phyloP scores from a whole-genome alignment of 2,888 invertebrate species.

The Magallana nippona region DNA sequence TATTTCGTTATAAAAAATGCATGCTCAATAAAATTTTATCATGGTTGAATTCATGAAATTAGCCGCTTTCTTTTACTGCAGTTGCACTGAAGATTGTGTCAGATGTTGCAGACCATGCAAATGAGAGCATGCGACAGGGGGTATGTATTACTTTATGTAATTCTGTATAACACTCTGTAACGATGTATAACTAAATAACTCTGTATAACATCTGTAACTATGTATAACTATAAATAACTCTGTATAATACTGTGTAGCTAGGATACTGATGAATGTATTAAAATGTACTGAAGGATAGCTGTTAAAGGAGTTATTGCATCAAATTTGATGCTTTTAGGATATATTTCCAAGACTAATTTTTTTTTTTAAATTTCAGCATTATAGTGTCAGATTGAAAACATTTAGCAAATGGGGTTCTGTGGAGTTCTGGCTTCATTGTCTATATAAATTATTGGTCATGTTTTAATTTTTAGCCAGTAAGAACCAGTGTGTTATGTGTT shows the following conservation, averaged over 20 bases:
- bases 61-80: slow-evolving; percentile 62
- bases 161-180: slow-evolving; percentile 61
- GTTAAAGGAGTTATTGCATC: too few relatives aligned
- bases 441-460: neutral
- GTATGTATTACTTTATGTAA: slow-evolving; percentile 76
- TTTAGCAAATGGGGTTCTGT: too few relatives aligned
- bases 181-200: too few relatives aligned
- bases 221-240: neutral
- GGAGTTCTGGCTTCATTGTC: too few relatives aligned
- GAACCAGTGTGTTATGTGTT: neutral
- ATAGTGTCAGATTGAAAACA: too few relatives aligned
- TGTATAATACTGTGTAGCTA: too few relatives aligned
- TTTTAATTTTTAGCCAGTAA: neutral
- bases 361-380: too few relatives aligned
- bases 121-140: slow-evolving; percentile 82
- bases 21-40: neutral
- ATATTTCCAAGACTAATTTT: too few relatives aligned
- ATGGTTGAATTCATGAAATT: neutral
- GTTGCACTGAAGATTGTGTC: slow-evolving; percentile 83
- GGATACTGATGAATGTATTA: too few relatives aligned
- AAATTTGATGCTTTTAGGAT: too few relatives aligned
- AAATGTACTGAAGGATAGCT: too few relatives aligned
- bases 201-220: slow-evolving; percentile 61
- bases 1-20: neutral
- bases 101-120: slow-evolving; percentile 83